phyloP scores from a whole-genome alignment of 2,888 invertebrate species.

The Oscheius sp. region DNA sequence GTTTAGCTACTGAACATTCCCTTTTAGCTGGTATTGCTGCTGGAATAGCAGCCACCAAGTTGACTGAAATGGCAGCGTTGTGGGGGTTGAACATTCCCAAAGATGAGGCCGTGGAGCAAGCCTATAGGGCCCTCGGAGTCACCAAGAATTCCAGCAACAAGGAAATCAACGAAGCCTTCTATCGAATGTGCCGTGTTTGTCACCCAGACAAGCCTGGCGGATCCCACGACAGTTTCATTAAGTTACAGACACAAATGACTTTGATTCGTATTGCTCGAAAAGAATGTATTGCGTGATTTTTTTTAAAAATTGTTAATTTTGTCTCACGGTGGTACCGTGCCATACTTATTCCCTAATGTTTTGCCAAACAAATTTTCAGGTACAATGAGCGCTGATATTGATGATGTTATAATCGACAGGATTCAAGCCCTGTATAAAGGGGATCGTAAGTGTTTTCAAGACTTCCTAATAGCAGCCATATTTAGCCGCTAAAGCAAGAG shows the following conservation, averaged over 20 bases:
- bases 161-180: conserved; percentile 5
- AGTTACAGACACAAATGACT: conserved; percentile 12
- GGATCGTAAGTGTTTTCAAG: background rate
- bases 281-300: background rate
- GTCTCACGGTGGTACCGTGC: background rate
- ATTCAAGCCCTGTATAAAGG: background rate
- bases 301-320: background rate
- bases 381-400: background rate
- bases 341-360: background rate
- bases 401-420: background rate
- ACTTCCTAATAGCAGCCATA: too few species aligned
- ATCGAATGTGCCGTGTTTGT: background rate
- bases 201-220: conserved; percentile 19
- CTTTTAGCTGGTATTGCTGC: background rate
- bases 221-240: background rate
- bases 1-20: background rate
- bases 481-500: too few species aligned
- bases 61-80: background rate
- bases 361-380: background rate
- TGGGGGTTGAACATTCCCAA: conserved; percentile 8
- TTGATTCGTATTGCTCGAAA: background rate
- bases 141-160: background rate
- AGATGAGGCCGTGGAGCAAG: background rate
- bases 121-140: conserved; percentile 12
- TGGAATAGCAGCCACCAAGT: background rate